Evolutionary conservation across 2,797 vertebrate species (phyloP).

Genomic region (Enteromius unitaeniatus): DNA sequence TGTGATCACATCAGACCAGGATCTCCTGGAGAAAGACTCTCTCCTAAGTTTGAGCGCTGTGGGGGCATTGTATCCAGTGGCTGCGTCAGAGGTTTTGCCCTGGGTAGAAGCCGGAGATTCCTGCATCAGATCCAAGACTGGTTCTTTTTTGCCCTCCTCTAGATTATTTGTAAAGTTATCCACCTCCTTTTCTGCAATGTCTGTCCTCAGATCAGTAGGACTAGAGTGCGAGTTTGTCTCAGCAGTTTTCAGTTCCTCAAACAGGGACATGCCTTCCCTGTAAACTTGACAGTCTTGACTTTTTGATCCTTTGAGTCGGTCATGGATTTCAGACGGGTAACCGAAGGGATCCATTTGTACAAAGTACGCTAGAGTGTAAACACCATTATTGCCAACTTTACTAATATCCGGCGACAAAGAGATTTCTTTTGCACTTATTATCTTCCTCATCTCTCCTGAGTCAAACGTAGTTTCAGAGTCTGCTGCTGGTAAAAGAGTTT

Average conservation of each 20-base stretch:
- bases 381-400: neutral
- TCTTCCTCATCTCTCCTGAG: neutral
- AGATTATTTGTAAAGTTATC: neutral
- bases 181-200: neutral
- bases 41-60: constrained; percentile 54
- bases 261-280: constrained; percentile 27
- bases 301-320: neutral
- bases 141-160: constrained; percentile 50
- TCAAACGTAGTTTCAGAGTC: constrained; percentile 8
- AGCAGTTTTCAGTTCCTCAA: constrained; percentile 38
- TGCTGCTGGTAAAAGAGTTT: constrained; percentile 7
- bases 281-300: neutral
- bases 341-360: constrained; percentile 44
- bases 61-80: constrained; percentile 40
- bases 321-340: neutral
- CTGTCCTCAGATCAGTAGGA: constrained; percentile 12
- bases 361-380: constrained; percentile 35
- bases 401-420: neutral
- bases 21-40: constrained; percentile 54
- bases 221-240: neutral
- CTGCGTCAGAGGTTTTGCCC: constrained; percentile 60
- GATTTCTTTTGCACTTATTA: neutral
- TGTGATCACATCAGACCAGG: constrained; percentile 28
- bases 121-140: constrained; percentile 80
- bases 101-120: constrained; percentile 67